phyloP scores from a whole-genome alignment of 1,140 invertebrate genomes.

The Habropoda laboriosa region DNA sequence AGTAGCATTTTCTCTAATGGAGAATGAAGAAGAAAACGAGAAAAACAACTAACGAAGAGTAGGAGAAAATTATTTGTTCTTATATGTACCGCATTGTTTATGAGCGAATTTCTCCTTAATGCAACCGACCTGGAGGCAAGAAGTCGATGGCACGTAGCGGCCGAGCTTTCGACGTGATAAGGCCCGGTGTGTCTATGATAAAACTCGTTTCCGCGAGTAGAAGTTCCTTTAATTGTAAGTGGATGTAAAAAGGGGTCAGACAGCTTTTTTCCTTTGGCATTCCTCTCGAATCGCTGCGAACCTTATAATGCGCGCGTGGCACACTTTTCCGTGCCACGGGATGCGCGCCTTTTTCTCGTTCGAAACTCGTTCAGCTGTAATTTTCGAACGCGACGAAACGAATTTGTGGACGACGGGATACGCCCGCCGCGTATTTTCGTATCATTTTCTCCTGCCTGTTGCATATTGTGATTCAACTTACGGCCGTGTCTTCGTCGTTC shows the following conservation, averaged over 20 bases:
- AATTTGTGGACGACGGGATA: background rate
- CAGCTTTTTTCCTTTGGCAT: conserved; percentile 1
- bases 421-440: too few species aligned
- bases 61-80: too few species aligned
- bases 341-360: background rate
- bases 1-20: too few species aligned
- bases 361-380: background rate
- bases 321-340: background rate
- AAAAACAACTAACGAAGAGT: background rate
- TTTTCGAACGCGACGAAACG: background rate
- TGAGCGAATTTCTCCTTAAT: conserved; percentile 1
- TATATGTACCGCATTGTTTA: background rate
- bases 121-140: background rate
- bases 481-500: background rate
- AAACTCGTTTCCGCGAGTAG: background rate
- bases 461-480: background rate
- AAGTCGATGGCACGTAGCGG: background rate
- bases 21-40: background rate
- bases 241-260: background rate
- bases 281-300: background rate
- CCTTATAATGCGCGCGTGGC: background rate
- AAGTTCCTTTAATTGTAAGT: too few species aligned
- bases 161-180: background rate
- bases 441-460: background rate
- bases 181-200: background rate